phyloP scores from a whole-genome alignment of 2,888 invertebrate genomes.

The Megamerina dolium region DNA sequence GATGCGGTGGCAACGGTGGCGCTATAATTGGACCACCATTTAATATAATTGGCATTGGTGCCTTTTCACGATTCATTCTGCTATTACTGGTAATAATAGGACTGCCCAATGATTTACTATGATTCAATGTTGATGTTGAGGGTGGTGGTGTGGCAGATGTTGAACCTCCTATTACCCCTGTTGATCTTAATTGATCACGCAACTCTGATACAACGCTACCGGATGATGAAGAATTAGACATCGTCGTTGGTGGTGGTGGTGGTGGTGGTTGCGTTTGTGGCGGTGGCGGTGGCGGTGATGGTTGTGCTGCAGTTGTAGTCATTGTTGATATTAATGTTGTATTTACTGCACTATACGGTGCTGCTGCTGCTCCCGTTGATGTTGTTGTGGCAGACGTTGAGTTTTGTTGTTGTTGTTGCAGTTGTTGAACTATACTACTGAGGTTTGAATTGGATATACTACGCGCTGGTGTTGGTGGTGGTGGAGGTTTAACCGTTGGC shows the following conservation, averaged over 20 bases:
- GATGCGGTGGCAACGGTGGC: slow-evolving; percentile 48
- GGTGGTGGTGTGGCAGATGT: slow-evolving; percentile 32
- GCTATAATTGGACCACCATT: slow-evolving; percentile 41
- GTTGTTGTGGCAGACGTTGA: slow-evolving; percentile 6
- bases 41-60: slow-evolving; percentile 34
- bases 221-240: slow-evolving; percentile 35
- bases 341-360: slow-evolving; percentile 35
- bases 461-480: slow-evolving; percentile 48
- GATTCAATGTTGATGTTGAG: slow-evolving; percentile 16
- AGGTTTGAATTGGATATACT: slow-evolving; percentile 48
- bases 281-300: slow-evolving; percentile 27
- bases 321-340: slow-evolving; percentile 33
- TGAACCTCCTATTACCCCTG: too few species aligned
- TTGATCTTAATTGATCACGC: slow-evolving; percentile 44
- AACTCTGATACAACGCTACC: slow-evolving; percentile 42
- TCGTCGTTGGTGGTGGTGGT: slow-evolving; percentile 29
- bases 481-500: slow-evolving; percentile 47
- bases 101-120: slow-evolving; percentile 24
- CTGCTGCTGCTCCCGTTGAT: slow-evolving; percentile 12
- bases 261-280: slow-evolving; percentile 32
- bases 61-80: slow-evolving; percentile 27
- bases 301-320: slow-evolving; percentile 18
- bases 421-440: slow-evolving; percentile 31
- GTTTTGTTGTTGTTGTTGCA: slow-evolving; percentile 16
- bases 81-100: slow-evolving; percentile 24